Evolutionary conservation across 2,113 vertebrate species (phyloP), one percentile per base, ranked within the genome.

Genomic region (Turnix velox): DNA sequence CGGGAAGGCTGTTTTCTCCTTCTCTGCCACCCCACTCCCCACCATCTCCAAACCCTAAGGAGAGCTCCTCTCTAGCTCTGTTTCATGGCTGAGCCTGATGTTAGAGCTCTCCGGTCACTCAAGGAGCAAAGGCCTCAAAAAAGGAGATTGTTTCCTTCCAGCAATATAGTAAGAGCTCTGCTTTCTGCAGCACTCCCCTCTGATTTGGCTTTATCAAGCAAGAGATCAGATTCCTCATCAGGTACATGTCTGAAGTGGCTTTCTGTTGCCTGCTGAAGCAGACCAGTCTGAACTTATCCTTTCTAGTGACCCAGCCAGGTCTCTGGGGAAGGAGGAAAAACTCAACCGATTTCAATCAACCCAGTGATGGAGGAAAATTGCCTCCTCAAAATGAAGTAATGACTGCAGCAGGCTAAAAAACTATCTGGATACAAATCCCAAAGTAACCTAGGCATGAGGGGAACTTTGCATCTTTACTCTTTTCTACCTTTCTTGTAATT

Each of bases 191-290:
- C 7, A 1, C 25, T 65, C 24, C 81, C 59, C 18, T 73, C 40
- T 75, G 48, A 91, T 94, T 74, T 78, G 81, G 31, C 33, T 78
- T 86, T 84, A 75, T 94, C 63, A 84, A 67, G 72, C 55, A 58
- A 77, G 18, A n/a, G 61, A 48, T 62, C 80, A 87, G 46, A 73
- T 43, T 77, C 55, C 46, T 90, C 69, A 54, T 84, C 61, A 67
- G 77, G 1, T 37, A 81, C 80, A 48, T n/a, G 40, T 43, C 59
- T 88, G 31, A 94, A 92, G 57, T 63, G 73, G 46, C 46, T 90
- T 90, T 88, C 79, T 80, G 58, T 86, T 0, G 0, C 68, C 61
- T 61, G 63, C 42, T 71, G 46, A 90, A 95, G 81, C 63, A 48
- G 59, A 8, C 27, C 55, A 15, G 61, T n/a, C 55, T 92, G 80